phyloP scores from a whole-genome alignment of 2,797 vertebrate species.

The Malacoctenus gilli region DNA sequence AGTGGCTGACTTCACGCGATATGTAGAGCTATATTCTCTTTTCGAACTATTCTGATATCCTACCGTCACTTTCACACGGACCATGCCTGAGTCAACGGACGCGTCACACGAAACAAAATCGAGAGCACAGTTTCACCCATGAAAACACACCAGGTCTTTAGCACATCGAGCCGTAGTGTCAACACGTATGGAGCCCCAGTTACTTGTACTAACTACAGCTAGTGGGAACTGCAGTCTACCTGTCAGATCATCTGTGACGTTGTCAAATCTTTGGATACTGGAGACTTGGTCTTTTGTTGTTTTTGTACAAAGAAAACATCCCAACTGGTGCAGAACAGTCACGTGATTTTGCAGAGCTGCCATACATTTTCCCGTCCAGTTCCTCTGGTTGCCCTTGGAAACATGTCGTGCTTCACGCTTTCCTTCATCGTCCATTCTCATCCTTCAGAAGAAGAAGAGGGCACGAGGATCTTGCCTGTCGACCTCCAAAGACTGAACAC shows the following conservation, averaged over 20 bases:
- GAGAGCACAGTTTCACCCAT: conserved; percentile 36
- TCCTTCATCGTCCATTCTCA: not conserved
- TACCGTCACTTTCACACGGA: conserved; percentile 17
- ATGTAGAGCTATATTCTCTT: conserved; percentile 11
- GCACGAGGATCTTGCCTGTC: not conserved
- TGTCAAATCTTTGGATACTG: conserved; percentile 56
- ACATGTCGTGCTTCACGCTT: no score
- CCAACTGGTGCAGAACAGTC: conserved; percentile 33
- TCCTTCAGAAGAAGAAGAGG: no score
- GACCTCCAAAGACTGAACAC: conserved; percentile 26
- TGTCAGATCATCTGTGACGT: conserved; percentile 22
- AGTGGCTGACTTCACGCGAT: conserved; percentile 10
- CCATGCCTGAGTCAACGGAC: conserved; percentile 38
- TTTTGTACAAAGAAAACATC: conserved; percentile 31
- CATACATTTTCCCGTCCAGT: conserved; percentile 17
- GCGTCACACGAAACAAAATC: conserved; percentile 26
- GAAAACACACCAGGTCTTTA: conserved; percentile 27
- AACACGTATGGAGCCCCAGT: conserved; percentile 8
- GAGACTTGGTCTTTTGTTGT: conserved; percentile 17
- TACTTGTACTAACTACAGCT: conserved; percentile 21
- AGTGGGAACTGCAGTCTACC: not conserved
- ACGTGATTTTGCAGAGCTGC: conserved; percentile 54
- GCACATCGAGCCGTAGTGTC: conserved; percentile 31
- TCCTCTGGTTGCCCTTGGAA: not conserved
- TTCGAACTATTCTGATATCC: conserved; percentile 6